Conservation (phyloP, 2,888 invertebrate species). For the Stenolophus ochropezus region DNA sequence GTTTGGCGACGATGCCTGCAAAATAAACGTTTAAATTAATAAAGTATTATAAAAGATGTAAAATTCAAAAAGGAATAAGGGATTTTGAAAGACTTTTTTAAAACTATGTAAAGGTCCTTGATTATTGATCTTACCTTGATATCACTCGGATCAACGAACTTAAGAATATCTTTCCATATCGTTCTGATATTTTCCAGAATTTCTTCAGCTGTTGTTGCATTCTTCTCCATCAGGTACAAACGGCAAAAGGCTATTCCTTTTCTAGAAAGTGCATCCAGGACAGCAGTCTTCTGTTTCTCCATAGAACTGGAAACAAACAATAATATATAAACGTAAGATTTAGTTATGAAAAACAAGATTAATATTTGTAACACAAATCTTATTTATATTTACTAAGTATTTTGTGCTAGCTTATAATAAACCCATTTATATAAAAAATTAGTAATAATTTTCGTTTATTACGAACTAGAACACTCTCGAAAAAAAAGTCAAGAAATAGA, state of each 20-base stretch:
- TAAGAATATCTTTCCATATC: constrained; percentile 82
- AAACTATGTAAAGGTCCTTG: too few relatives aligned
- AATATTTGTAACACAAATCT: too few relatives aligned
- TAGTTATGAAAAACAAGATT: too few relatives aligned
- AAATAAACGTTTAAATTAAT: constrained; percentile 16
- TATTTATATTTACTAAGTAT: too few relatives aligned
- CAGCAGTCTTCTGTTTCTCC: constrained; percentile 87
- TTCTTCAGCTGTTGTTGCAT: constrained; percentile 74
- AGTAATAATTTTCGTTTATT: too few relatives aligned
- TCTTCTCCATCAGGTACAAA: constrained; percentile 73
- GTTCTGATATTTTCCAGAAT: constrained; percentile 73
- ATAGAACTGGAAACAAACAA: constrained; percentile 77
- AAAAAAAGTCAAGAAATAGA: too few relatives aligned
- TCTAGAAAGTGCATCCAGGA: constrained; percentile 87
- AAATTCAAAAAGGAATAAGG: too few relatives aligned
- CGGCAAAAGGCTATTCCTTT: constrained; percentile 85
- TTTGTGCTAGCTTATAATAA: too few relatives aligned
- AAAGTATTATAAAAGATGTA: neutral
- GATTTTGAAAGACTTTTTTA: too few relatives aligned
- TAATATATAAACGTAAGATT: too few relatives aligned
- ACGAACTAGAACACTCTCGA: too few relatives aligned
- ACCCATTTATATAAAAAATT: too few relatives aligned
- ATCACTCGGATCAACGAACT: constrained; percentile 88
- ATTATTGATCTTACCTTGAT: constrained; percentile 79
- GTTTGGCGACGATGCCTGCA: constrained; percentile 65